Evolutionary conservation across 2,888 invertebrate genomes (phyloP).

Genomic region (Allolobophora icterica): DNA sequence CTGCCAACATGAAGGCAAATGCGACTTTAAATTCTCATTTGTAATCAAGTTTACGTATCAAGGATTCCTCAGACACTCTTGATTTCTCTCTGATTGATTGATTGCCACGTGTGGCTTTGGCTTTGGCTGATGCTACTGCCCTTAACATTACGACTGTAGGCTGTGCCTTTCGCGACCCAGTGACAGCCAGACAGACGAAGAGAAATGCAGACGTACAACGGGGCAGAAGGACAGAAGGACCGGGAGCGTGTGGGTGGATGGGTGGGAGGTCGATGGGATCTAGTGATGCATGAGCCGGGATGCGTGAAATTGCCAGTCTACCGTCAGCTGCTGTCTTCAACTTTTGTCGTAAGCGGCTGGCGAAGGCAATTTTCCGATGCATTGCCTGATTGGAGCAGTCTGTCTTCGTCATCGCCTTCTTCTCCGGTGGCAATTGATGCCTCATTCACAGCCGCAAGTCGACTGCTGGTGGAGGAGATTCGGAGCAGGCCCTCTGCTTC

Average conservation of each 20-base stretch:
- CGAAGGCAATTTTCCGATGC: constrained; percentile 17
- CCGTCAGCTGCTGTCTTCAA: background rate
- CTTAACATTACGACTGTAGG: background rate
- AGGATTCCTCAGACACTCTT: background rate
- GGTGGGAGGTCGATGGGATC: background rate
- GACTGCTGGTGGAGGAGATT: background rate
- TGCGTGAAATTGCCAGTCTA: background rate
- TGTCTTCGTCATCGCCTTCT: background rate
- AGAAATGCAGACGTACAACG: background rate
- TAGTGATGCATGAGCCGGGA: background rate
- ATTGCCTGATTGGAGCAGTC: background rate
- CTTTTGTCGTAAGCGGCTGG: background rate
- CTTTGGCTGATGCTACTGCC: background rate
- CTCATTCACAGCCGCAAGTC: background rate
- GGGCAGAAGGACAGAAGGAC: background rate
- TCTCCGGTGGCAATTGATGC: constrained; percentile 14
- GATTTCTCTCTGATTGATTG: background rate
- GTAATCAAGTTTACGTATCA: background rate
- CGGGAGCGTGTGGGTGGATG: background rate
- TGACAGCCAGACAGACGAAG: background rate
- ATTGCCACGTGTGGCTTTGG: background rate
- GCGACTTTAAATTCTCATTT: background rate
- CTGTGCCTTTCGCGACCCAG: background rate
- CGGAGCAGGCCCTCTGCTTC: background rate
- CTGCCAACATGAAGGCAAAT: background rate